phyloP scores from a whole-genome alignment of 2,113 vertebrate species.

The Marcusenius ussheri region DNA sequence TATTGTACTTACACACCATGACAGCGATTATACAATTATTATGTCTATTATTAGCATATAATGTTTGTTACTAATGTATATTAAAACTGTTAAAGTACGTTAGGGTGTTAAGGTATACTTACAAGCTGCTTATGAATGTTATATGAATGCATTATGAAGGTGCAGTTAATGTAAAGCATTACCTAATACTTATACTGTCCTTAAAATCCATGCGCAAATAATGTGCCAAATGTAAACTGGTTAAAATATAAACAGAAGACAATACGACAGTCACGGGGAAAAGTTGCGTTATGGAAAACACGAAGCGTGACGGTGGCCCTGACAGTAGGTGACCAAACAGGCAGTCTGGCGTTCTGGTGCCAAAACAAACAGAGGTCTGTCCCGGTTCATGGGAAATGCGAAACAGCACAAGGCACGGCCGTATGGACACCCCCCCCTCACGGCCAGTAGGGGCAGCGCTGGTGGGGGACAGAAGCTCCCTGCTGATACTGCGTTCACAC shows the following conservation, averaged over 20 bases:
- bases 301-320: background rate
- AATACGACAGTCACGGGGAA: background rate
- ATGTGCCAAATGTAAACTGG: background rate
- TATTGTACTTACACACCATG: background rate
- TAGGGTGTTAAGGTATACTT: too few relatives aligned
- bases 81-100: too few relatives aligned
- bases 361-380: constrained; percentile 21
- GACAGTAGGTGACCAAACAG: background rate
- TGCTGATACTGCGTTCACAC: background rate
- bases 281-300: background rate
- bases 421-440: background rate
- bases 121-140: too few relatives aligned
- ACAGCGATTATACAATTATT: background rate
- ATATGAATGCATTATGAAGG: too few relatives aligned
- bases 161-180: background rate
- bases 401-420: background rate
- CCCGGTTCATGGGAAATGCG: background rate
- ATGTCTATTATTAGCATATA: background rate
- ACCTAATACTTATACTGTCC: background rate
- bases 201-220: background rate
- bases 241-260: background rate
- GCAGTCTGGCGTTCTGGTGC: background rate
- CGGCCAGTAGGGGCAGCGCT: background rate
- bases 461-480: background rate
- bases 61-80: too few relatives aligned